Base-by-base conservation (phyloP, 2,113 vertebrate genomes). In the Pollimyrus isidori region DNA sequence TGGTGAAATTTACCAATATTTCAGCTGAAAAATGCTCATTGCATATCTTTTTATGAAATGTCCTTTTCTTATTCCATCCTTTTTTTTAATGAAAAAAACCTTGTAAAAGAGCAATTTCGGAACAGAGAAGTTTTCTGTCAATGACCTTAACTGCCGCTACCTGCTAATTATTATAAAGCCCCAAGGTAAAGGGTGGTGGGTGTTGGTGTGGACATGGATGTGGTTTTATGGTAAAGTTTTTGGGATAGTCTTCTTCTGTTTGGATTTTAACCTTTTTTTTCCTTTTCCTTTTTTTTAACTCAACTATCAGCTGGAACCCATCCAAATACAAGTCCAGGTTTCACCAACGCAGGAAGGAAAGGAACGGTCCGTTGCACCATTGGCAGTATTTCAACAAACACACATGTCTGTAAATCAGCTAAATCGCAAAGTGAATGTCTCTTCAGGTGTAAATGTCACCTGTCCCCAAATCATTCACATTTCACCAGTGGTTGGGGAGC, bases 321-420 rank as follows among this genome's bases (percentile, higher is more conserved):
- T 98, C 92, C 94, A 95, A 91, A 94, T 99, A 91, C 97, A 97
- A 95, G 95, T 98, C 84, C 95, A 96, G 76, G 93, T 96, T 87
- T 95, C 95, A 83, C 94, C 95, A 23, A 93, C 91, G 86, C 96
- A 93, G 92, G 95, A 96, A 87, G 92, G 93, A 49, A 96, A 94
- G 73, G 93, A 95, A 39, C 93, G 92, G 58, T 93, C 92, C 2
- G 0, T 92, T 88, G 90, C 94, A 46, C 88, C 91, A 0, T 89
- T 95, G 90, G 93, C 95, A 23, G 50, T 94, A 48, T 11, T 94
- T 73, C 96, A 94, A 50, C 92, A 95, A 46, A 95, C 95, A 91
- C 92, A 87, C 3, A 49, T 93, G 21, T 86, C 88, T 19, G 91
- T 88, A 48, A 92, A 49, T 93, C 96, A 95, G 52, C 90, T 52